These are phyloP conservation scores for Girardinichthys multiradiatus DNA, from an alignment of 2,113 vertebrate genomes.

Conservation along the genomic window DNA sequence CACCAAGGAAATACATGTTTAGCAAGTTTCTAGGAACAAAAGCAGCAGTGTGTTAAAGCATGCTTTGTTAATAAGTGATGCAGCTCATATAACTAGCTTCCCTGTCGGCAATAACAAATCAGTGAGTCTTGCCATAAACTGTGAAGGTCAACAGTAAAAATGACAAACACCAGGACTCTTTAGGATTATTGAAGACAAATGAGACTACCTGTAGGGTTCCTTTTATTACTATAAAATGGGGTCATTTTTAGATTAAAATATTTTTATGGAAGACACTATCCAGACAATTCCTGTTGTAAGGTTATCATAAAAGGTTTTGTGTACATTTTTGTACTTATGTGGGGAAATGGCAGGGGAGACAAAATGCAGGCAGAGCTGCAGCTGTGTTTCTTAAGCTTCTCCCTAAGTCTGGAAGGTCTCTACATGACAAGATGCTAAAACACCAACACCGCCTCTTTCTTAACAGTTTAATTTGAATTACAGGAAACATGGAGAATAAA, in stretches of 20 bases:
- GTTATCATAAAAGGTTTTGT: slow-evolving; percentile 38
- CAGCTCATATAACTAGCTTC: slow-evolving; percentile 4
- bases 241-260: slow-evolving; percentile 8
- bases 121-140: slow-evolving; percentile 23
- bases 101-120: slow-evolving; percentile 30
- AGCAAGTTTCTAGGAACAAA: not conserved
- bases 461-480: not conserved
- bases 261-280: slow-evolving; percentile 39
- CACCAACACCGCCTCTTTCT: slow-evolving; percentile 9
- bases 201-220: not conserved
- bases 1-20: not conserved
- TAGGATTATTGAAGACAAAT: not conserved
- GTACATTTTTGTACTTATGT: slow-evolving; percentile 36
- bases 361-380: slow-evolving; percentile 39
- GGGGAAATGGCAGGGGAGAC: slow-evolving; percentile 34
- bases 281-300: slow-evolving; percentile 26
- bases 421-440: slow-evolving; percentile 41
- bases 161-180: slow-evolving; percentile 30
- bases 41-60: slow-evolving; percentile 1
- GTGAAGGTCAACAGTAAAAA: slow-evolving; percentile 45
- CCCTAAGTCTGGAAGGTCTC: slow-evolving; percentile 57
- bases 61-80: slow-evolving; percentile 35
- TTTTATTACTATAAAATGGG: slow-evolving; percentile 11
- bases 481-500: not conserved
- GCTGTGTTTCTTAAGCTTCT: slow-evolving; percentile 38